Conservation (phyloP, 2,113 vertebrate species). For the Marmota flaviventris region DNA sequence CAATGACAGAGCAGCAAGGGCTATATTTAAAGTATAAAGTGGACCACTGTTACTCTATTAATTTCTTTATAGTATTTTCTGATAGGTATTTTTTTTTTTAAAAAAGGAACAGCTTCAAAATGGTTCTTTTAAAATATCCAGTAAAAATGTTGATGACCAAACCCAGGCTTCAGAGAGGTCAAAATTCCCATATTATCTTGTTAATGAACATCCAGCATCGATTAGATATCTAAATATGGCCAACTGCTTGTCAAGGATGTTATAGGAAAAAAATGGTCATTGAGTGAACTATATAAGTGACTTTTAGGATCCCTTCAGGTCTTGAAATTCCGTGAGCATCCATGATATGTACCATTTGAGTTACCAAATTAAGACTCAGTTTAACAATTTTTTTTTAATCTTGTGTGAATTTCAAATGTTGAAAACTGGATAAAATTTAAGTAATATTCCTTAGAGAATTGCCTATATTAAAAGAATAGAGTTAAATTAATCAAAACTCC, state of each 20-base stretch:
- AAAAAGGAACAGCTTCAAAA: constrained; percentile 36
- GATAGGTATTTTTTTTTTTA: not conserved
- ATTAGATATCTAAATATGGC: not conserved
- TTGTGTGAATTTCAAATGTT: constrained; percentile 52
- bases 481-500: not conserved
- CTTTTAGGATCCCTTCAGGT: not conserved
- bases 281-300: not conserved
- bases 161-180: constrained; percentile 48
- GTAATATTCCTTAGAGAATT: constrained; percentile 21
- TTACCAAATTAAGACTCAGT: constrained; percentile 29
- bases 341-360: not conserved
- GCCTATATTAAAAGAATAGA: constrained; percentile 23
- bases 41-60: too few relatives aligned
- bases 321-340: constrained; percentile 23
- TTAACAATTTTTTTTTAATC: constrained; percentile 28
- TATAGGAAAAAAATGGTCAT: constrained; percentile 27
- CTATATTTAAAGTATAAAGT: too few relatives aligned
- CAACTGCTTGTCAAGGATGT: not conserved
- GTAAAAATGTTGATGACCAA: constrained; percentile 44
- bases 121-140: constrained; percentile 23
- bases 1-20: too few relatives aligned
- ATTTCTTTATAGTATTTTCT: constrained; percentile 36
- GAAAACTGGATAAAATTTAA: constrained; percentile 12
- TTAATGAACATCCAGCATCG: constrained; percentile 34
- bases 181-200: constrained; percentile 4